phyloP scores from a whole-genome alignment of 2,888 invertebrate genomes.

The Pseudococcus longispinus region DNA sequence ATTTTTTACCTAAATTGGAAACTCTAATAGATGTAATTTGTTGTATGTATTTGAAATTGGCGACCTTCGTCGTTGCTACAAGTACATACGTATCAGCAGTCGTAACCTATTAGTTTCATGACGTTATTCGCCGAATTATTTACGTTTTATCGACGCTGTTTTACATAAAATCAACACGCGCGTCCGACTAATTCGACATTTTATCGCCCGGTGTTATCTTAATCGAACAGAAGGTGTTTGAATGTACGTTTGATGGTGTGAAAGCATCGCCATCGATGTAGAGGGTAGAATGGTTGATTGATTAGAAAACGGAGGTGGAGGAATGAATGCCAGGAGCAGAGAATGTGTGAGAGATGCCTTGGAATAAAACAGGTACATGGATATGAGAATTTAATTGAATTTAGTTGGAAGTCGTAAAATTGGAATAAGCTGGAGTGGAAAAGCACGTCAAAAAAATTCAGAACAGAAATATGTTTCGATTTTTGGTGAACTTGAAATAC shows the following conservation, averaged over 20 bases:
- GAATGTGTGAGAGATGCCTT: neutral
- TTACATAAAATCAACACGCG: slow-evolving; percentile 18
- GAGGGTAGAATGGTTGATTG: neutral
- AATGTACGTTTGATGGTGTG: neutral
- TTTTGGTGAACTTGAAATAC: too few relatives aligned
- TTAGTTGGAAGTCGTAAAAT: too few relatives aligned
- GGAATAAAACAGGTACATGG: too few relatives aligned
- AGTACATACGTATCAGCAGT: neutral
- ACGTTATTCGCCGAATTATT: slow-evolving; percentile 9
- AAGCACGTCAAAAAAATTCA: too few relatives aligned
- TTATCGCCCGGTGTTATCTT: neutral
- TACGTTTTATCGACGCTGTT: slow-evolving; percentile 18
- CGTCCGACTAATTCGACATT: neutral
- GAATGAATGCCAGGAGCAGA: neutral
- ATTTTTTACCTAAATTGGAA: slow-evolving; percentile 42
- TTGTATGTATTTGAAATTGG: neutral
- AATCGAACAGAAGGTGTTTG: neutral
- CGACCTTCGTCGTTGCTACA: neutral
- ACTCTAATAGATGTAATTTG: slow-evolving; percentile 37
- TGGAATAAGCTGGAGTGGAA: too few relatives aligned
- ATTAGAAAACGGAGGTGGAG: neutral
- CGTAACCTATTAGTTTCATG: neutral
- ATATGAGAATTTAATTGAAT: too few relatives aligned
- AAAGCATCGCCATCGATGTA: neutral
- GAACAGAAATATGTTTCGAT: too few relatives aligned